Evolutionary conservation across 2,888 invertebrate genomes (phyloP).

Genomic region (Tillus elongatus): DNA sequence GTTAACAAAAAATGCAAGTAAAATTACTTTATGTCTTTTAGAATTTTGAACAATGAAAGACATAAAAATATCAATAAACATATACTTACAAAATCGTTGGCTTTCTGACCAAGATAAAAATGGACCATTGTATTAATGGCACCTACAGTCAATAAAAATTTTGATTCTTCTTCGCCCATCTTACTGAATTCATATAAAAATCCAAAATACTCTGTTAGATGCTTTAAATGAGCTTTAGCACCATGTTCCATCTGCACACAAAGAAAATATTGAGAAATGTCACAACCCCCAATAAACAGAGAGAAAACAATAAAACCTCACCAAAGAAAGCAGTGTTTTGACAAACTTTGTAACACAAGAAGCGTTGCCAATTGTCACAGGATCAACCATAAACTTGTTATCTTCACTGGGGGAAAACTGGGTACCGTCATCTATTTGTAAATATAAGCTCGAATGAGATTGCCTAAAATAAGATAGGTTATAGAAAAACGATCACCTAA

Average conservation of each 20-base stretch:
- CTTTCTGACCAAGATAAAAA: constrained; percentile 83
- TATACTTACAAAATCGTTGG: constrained; percentile 57
- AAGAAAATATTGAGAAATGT: constrained; percentile 7
- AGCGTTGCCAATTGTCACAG: constrained; percentile 55
- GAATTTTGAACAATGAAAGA: too few species aligned
- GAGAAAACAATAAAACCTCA: constrained; percentile 37
- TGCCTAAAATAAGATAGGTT: constrained; percentile 39
- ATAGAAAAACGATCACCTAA: neutral
- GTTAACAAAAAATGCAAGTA: too few species aligned
- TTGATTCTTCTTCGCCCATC: constrained; percentile 89
- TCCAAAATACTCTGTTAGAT: constrained; percentile 87
- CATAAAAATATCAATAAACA: too few species aligned
- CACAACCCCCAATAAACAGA: constrained; percentile 1
- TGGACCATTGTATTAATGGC: constrained; percentile 85
- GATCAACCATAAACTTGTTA: constrained; percentile 48
- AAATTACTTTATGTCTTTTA: too few species aligned
- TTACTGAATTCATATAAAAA: constrained; percentile 88
- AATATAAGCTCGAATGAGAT: constrained; percentile 53
- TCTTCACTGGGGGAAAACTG: constrained; percentile 44
- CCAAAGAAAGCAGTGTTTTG: constrained; percentile 74
- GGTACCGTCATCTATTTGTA: constrained; percentile 47
- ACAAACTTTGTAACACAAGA: constrained; percentile 91
- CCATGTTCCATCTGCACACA: constrained; percentile 64
- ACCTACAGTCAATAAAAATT: constrained; percentile 76
- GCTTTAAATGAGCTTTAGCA: constrained; percentile 75